phyloP scores from a whole-genome alignment of 2,113 vertebrate species.

The Isurus oxyrinchus region DNA sequence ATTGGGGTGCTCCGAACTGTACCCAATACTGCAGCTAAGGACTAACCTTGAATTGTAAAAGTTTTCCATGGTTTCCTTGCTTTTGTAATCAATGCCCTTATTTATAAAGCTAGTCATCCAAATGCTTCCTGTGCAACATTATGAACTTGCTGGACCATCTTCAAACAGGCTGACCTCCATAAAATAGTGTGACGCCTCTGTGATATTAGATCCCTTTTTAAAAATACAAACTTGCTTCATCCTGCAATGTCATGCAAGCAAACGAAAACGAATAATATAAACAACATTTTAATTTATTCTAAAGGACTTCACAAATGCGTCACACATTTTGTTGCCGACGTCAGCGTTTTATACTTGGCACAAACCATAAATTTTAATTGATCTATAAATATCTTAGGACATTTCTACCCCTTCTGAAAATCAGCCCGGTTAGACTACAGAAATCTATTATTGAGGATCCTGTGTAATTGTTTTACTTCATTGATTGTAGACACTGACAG shows the following conservation, averaged over 20 bases:
- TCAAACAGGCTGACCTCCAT: background rate
- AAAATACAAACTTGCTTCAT: no score
- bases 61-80: no score
- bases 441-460: background rate
- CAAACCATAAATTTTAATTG: constrained; percentile 11
- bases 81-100: background rate
- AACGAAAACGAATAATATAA: background rate
- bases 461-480: background rate
- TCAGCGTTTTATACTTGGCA: background rate
- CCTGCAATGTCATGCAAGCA: background rate
- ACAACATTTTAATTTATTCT: background rate
- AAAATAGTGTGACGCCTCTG: background rate
- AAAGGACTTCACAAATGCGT: background rate
- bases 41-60: background rate
- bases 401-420: background rate
- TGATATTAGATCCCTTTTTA: background rate
- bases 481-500: background rate
- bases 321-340: background rate
- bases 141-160: background rate
- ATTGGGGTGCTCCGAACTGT: background rate
- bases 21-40: background rate
- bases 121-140: background rate
- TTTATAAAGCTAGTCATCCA: background rate
- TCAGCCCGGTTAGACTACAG: background rate
- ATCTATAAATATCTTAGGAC: constrained; percentile 9